Evolutionary conservation across 1,140 invertebrate genomes (phyloP).

Genomic region (Diuraphis noxia): DNA sequence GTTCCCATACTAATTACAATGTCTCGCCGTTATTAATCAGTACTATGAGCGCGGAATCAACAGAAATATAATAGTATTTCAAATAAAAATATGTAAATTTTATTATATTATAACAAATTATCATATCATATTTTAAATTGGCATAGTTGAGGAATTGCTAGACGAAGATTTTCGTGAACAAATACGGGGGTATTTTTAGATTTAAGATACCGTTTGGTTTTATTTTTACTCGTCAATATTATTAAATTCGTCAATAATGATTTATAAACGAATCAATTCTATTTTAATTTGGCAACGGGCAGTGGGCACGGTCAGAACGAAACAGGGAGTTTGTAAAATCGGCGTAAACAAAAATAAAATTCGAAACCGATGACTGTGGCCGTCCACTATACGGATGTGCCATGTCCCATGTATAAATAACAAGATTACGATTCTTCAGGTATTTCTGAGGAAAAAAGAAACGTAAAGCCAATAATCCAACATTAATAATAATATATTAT

Average conservation of each 20-base stretch:
- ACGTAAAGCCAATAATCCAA: neutral
- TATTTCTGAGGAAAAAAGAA: neutral
- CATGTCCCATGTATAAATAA: neutral
- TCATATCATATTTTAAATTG: neutral
- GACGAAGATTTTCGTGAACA: neutral
- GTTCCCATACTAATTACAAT: neutral
- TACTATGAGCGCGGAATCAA: neutral
- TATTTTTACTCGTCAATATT: neutral
- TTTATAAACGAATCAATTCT: neutral
- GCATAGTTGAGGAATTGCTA: neutral
- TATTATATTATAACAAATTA: neutral
- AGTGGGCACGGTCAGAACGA: neutral
- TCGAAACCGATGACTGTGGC: neutral
- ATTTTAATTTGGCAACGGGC: neutral
- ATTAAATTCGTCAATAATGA: neutral
- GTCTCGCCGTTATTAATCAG: neutral
- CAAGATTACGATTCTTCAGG: neutral
- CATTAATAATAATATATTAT: neutral
- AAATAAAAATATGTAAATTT: neutral
- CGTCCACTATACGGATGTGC: neutral
- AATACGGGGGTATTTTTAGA: neutral
- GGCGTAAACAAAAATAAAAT: neutral
- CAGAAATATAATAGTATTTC: neutral
- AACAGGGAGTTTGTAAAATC: neutral
- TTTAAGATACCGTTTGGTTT: neutral